Base-by-base conservation (phyloP, 2,113 vertebrate genomes). In the Ictalurus punctatus region DNA sequence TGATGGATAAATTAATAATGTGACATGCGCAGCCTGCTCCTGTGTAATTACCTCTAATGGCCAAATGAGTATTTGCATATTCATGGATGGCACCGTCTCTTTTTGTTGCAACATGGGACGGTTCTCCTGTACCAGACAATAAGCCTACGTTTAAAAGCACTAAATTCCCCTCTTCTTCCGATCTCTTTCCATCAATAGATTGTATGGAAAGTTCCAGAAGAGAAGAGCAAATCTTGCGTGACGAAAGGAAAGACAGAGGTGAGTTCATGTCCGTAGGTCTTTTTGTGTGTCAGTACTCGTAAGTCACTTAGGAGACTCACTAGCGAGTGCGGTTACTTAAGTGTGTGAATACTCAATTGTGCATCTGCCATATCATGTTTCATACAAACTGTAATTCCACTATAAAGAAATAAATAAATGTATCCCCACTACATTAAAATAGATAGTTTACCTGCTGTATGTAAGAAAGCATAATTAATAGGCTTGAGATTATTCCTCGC, bases 231-330 rank as follows among this genome's bases (percentile, higher is more conserved):
- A 30, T 96, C 95, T 34, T 98, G 97, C 90, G 95, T 93, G 85
- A 93, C 90, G 16, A 98, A 98, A 87, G 97, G 97, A 90, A 97
- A 97, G 91, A 96, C 95, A 0, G 94, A 97, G 96, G 97, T 97
- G 86, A 95, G 94, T 73, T 17, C 30, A 27, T 61, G 34, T 8
- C 4, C 0, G 0, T 82, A 48, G 8, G 48, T 52, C 48, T 52
- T 48, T 40, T 6, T 84, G 19, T 78, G 63, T 59, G 63, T 61
- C 27, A 30, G 48, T 73, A 13, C 5, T 67, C 44, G 44, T 8
- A 67, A 6, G 14, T 25, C 76, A 14, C 34, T 87, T 6, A 54
- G 37, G 58, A 58, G 58, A 21, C 79, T 21, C 56, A 83, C 27
- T 79, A 89, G 83, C 52, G 88, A 34, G 52, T 63, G 58, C 6